Evolutionary conservation across 37 sponge, comb jelly and placozoan species (phyloP), one percentile per base, ranked within the genome.

Genomic region (Halichondria panicea): DNA sequence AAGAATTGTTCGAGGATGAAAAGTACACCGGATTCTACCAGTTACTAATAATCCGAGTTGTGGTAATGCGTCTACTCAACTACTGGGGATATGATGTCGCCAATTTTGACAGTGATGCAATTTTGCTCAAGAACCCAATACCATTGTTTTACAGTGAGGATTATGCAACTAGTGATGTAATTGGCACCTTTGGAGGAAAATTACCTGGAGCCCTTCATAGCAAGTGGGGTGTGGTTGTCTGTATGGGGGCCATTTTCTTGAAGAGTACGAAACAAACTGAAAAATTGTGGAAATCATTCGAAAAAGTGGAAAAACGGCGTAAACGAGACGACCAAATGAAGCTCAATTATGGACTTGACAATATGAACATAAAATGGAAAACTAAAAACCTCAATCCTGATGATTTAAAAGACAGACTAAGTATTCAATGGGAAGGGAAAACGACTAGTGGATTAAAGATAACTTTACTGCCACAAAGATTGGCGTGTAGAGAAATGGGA

Each of bases 171-270:
- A 73, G 59, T 73, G 74, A 73, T 32, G 41, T 58, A 15, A 35
- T 70, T 2, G 70, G 70, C 33, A 70, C 70, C 27, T 70, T 33
- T 25, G 70, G 70, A 45, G 70, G 70, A 25, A 31, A 28, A 11
- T 44, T 63, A 21, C 76, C 76, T 0, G 4, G 24, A 2, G 50
- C 39, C 12, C 32, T 76, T 50, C 36, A 36, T 24, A 18, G 22
- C 13, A 72, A 55, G 27, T 76, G 76, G 76, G 65, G 65, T 9
- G 34, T 63, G 1, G 63, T 44, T n/a, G 48, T 76, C n/a, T 76
- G 76, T 43, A 76, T 76, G 63, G 76, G 76, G 19, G 76, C 54
- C 8, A 22, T 62, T 22, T 32, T 63, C 33, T 42, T 76, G 18
- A 36, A 52, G 21, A 73, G 58, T 56, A 58, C 59, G 12, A n/a